Evolutionary conservation across 2,113 vertebrate genomes (phyloP).

Genomic region (Elgaria multicarinata): DNA sequence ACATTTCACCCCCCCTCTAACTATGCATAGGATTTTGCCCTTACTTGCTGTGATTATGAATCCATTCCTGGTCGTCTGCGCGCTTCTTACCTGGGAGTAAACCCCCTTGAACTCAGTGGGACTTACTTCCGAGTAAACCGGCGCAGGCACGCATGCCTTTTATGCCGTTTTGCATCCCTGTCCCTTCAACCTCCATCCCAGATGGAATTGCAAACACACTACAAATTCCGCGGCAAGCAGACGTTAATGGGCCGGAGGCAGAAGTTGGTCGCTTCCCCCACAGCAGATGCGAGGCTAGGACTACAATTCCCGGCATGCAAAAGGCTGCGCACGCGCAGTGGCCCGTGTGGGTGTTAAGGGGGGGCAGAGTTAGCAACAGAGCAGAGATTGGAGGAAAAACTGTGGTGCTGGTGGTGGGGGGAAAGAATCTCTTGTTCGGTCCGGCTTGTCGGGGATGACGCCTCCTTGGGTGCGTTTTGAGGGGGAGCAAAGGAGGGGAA

Average conservation of each 20-base stretch:
- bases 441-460: slow-evolving; percentile 5
- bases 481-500: background rate
- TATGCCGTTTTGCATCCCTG: too few species aligned
- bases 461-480: slow-evolving; percentile 14
- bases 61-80: too few species aligned
- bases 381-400: background rate
- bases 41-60: too few species aligned
- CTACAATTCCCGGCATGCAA: slow-evolving; percentile 20
- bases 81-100: too few species aligned
- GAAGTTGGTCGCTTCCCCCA: background rate
- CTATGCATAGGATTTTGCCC: too few species aligned
- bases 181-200: too few species aligned
- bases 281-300: background rate
- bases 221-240: too few species aligned
- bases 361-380: background rate
- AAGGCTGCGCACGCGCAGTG: background rate
- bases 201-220: too few species aligned
- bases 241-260: background rate
- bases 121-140: too few species aligned
- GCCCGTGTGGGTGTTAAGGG: background rate
- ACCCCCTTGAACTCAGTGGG: too few species aligned
- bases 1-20: too few species aligned
- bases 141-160: too few species aligned
- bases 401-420: background rate
- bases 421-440: background rate